phyloP scores from a whole-genome alignment of 2,113 vertebrate species.

The Prionailurus viverrinus region DNA sequence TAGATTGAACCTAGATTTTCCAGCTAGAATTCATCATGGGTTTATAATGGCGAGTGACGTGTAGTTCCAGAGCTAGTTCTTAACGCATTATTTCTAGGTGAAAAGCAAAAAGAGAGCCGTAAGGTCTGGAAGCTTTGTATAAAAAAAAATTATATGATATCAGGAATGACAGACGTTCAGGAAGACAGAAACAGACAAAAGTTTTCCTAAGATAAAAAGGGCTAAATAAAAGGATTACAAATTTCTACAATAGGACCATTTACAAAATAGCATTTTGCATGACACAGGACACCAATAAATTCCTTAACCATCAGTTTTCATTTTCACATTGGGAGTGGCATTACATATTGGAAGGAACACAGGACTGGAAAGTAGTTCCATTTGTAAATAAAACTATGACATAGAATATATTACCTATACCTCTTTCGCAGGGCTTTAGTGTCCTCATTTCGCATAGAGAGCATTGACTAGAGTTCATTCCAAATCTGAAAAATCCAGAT shows the following conservation, averaged over 20 bases:
- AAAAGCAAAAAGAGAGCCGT: neutral
- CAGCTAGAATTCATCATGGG: neutral
- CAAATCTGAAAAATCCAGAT: neutral
- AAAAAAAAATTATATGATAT: neutral
- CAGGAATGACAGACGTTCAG: neutral
- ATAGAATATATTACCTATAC: neutral
- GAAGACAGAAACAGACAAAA: neutral
- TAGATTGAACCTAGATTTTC: neutral
- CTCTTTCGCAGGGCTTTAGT: neutral
- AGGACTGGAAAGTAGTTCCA: neutral
- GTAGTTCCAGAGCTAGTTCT: neutral
- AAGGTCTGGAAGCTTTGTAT: neutral
- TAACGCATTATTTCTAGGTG: neutral
- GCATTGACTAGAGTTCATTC: neutral
- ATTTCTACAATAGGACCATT: neutral
- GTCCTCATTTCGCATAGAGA: neutral
- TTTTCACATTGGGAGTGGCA: neutral
- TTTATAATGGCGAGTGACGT: neutral
- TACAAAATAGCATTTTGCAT: neutral
- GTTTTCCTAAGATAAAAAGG: neutral
- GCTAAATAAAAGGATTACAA: neutral
- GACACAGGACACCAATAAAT: neutral
- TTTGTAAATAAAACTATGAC: neutral
- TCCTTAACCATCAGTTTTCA: neutral
- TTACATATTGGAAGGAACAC: neutral